Evolutionary conservation across 2,113 vertebrate species (phyloP), one percentile per base, ranked within the genome.

Genomic region (Sylvietta virens): DNA sequence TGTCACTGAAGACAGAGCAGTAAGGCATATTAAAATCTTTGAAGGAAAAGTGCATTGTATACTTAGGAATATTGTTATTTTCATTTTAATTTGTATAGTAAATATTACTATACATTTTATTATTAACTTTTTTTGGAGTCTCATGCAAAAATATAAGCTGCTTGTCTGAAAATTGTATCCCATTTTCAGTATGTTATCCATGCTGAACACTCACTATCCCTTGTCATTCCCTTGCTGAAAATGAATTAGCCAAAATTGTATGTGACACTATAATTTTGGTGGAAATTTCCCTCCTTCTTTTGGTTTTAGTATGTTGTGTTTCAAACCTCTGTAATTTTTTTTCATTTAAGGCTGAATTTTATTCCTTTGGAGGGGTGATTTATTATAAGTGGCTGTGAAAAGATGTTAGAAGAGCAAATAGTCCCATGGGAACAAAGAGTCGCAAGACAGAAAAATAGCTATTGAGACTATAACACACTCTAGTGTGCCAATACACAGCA

Each of bases 341-440:
- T 50, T 82, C 3, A 20, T 53, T 81, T 88, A 50, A 92, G 72
- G 31, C 13, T 86, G 47, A 9, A 5, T 21, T 90, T 92, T 76
- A 9, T 76, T 92, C 18, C 28, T 90, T 81, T 88, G 44, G 44
- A 74, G 15, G 40, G 26, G 57, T 71, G 51, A 94, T 93, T 96
- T 93, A 74, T 88, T 92, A 10, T 69, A 92, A 93, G 23, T 51
- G 67, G 15, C 72, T 92, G 60, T 86, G 60, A 90, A 94, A 94
- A 86, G 72, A 78, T 19, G 8, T 70, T 70, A 65, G 64, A 54
- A 92, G 51, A 96, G 79, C 54, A 90, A 94, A 92, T 30, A 92
- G 51, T 88, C 87, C 81, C 70, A 76, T 87, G 91, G 93, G 87
- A 95, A 66, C 19, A 67, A 60, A 71, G 57, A 87, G 35, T 85